Evolutionary conservation across 23 tunicate species (phyloP), one percentile per base, ranked within the genome.

Genomic region (Aplidium turbinatum): DNA sequence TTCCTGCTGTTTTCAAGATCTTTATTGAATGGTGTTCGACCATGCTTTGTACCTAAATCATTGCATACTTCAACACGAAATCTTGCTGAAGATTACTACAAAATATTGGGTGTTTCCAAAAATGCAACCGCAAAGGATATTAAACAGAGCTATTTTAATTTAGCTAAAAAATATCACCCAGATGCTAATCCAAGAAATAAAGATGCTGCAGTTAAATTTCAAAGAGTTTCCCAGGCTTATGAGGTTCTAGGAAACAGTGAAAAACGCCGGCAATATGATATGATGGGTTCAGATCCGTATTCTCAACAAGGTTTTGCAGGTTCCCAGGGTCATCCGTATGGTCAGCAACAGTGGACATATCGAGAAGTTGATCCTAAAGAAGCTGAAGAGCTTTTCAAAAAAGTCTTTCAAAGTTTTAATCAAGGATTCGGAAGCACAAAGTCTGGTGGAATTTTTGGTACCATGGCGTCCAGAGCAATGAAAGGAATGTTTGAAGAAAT

Each of bases 141-240:
- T 45, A 86, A 86, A 60, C 33, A 31, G 19, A 86, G 86, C 1
- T 86, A 86, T 63, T 79, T 70, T 54, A 32, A 60, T 7, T 57
- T 70, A 1, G 93, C 93, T 2, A 86, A 86, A 61, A 80, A 86
- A 57, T 86, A 78, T 81, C 93, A 86, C 38, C 93, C 93, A 4
- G 93, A 86, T 60, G 38, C 86, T 11, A 86, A 80, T 50, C 48
- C 73, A 23, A 72, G 69, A 47, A 52, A 85, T 48, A 50, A 35
- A 64, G 67, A 47, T 11, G 73, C 86, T 5, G 60, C 72, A 0
- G 50, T 60, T 45, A 86, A 81, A 63, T 86, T 86, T 73, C 93
- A 79, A 62, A 56, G 80, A 3, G 52, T 86, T n/a, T 72, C 86
- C 27, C 68, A 80, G 62, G 93, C 93, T 23, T 86, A 86, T 70